A percentile compares a stretch with the other conserved stretches of the same genome.
phyloP scores from a whole-genome alignment of 2,888 invertebrate genomes.

The Drosophila mercatorum region DNA sequence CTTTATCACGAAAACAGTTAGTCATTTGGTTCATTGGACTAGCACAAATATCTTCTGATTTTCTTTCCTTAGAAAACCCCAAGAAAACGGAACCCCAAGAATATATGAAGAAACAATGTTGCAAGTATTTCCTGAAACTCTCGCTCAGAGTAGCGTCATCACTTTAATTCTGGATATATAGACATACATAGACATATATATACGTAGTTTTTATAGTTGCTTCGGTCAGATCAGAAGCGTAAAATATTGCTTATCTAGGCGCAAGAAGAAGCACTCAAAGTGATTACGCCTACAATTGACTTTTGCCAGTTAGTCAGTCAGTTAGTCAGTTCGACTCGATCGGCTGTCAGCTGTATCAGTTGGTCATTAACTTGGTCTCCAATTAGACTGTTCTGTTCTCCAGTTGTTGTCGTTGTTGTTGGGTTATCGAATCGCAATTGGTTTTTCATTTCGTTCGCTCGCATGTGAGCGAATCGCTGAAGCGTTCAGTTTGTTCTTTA shows the following conservation, averaged over 20 bases:
- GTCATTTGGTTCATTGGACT: constrained; percentile 39
- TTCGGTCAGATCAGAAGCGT: constrained; percentile 35
- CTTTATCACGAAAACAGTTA: constrained; percentile 23
- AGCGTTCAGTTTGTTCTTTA: constrained; percentile 55
- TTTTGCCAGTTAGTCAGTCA: constrained; percentile 32
- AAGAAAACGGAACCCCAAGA: neutral
- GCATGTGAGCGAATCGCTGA: constrained; percentile 39
- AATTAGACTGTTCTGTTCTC: constrained; percentile 56
- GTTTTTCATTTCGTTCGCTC: constrained; percentile 27
- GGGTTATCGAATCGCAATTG: constrained; percentile 45
- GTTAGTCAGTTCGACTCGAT: constrained; percentile 11
- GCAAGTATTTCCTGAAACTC: constrained; percentile 11
- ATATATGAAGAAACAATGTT: neutral
- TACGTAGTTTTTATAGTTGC: neutral
- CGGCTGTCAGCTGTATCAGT: constrained; percentile 29
- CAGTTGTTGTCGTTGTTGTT: constrained; percentile 8
- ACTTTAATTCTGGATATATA: neutral
- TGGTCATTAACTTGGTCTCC: constrained; percentile 37
- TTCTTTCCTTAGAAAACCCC: neutral
- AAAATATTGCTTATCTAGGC: constrained; percentile 33
- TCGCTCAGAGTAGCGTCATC: constrained; percentile 20
- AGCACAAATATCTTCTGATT: too few relatives aligned
- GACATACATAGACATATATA: neutral
- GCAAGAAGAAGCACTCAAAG: constrained; percentile 13
- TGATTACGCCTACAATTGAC: constrained; percentile 22